Evolutionary conservation across 2,888 invertebrate genomes (phyloP), one percentile per base, ranked within the genome.

Genomic region (Tryphoninae sp.): DNA sequence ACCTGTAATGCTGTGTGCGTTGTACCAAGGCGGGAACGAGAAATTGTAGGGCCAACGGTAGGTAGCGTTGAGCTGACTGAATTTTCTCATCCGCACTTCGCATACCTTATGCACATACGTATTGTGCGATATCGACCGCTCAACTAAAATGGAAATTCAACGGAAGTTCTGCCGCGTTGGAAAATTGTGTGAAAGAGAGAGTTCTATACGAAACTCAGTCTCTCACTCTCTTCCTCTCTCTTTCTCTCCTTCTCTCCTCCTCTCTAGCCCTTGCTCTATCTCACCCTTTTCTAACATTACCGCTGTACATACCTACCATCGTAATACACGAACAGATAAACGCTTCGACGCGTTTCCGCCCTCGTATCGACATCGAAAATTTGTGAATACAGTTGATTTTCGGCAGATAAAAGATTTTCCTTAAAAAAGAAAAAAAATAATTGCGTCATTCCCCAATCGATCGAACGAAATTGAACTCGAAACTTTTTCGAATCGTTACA

Each of bases 81-180:
- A 78, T 81, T 81, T 81, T 78, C 78, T 67, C 72, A 58, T 78
- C 42, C 81, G 73, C 81, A 81, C 78, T 67, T 72, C n/a, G 78
- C 74, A 81, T 84, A 80, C 78, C 78, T 83, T 84, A 83, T 83
- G 78, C 78, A 80, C 78, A 81, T 73, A 64, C 73, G 69, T 83
- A 83, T 83, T 83, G 81, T 81, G 62, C 81, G 75, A 81, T 83
- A 75, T 73, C 76, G 69, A 61, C 58, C 77, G 69, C 62, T 58
- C 72, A 64, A 51, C 64, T 62, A 68, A 74, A 78, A 81, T 81
- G 81, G 69, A 76, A 80, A 81, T 81, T 78, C 64, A 65, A 81
- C 59, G 65, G 61, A 78, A 78, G 73, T 78, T 78, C 65, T 7
- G 53, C 42, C 51, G 33, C 22, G 65, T 19, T 65, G 67, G 59